Evolutionary conservation across 2,113 vertebrate genomes (phyloP), one percentile per base, ranked within the genome.

Genomic region (Rhinoptilus africanus): DNA sequence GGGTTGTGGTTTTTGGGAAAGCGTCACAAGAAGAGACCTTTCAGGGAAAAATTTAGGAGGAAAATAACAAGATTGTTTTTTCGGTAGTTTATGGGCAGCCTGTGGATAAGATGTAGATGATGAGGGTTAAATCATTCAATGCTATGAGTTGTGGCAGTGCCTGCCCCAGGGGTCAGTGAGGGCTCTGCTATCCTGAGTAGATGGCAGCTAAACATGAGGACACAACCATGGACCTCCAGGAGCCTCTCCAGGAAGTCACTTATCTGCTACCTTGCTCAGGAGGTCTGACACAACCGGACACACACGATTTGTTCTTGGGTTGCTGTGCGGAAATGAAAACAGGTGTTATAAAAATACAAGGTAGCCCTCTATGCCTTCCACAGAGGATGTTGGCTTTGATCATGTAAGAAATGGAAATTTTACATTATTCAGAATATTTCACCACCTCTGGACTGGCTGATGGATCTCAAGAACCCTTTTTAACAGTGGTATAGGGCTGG

Each of bases 181-280:
- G 41, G 32, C 32, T 85, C 47, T 84, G 64, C 59, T 77, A 9
- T 56, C 45, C 63, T 12, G 53, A 77, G 62, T 62, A 78, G 51
- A 32, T 41, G 74, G 34, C 22, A 83, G 53, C 62, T 79, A 51
- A 47, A 14, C 23, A 66, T 0, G 0, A 79, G 72, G 28, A 48
- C 57, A 19, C 28, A 39, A 53, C 35, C 39, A 39, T 1, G 10
- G 45, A 68, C 0, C n/a, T n/a, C n/a, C n/a, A n/a, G n/a, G n/a
- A 74, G 69, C 21, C 45, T 47, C 57, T 88, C 48, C 53, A 35
- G 83, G 51, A 94, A 83, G 43, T 47, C 71, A 41, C 53, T 59
- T 64, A 17, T 24, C 69, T 79, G 56, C n/a, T 75, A 0, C n/a
- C 32, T 72, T 51, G 48, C 47, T 76, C 60, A 37, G 74, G 74